These are phyloP conservation scores for Molossus molossus DNA, from an alignment of 2,797 vertebrate species.

Conservation along the genomic window DNA sequence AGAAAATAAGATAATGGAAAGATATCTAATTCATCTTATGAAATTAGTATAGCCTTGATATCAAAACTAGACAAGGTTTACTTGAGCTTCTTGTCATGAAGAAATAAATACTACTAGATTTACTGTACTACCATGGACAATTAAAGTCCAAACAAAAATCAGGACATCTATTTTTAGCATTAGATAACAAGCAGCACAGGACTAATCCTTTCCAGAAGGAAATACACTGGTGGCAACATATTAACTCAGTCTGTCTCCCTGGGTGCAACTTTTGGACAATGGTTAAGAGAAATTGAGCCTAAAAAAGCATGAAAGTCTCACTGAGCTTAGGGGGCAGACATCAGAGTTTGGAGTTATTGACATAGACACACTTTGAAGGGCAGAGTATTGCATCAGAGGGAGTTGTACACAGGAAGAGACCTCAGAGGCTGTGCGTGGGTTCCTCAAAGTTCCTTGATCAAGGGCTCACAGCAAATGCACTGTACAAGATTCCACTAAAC, in stretches of 20 bases:
- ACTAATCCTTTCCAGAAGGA: not conserved
- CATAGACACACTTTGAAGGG: not conserved
- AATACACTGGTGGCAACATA: not conserved
- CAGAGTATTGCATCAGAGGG: not conserved
- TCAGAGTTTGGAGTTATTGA: not conserved
- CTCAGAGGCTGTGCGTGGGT: not conserved
- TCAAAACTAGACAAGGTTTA: not conserved
- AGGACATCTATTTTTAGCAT: too few species aligned
- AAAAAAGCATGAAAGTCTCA: not conserved
- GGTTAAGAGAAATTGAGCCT: not conserved
- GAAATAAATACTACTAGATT: not conserved
- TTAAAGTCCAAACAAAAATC: not conserved
- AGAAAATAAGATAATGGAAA: not conserved
- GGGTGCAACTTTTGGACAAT: not conserved
- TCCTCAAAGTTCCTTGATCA: not conserved
- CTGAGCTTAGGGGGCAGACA: not conserved
- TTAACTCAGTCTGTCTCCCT: too few species aligned
- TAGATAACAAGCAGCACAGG: not conserved
- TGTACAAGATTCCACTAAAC: not conserved
- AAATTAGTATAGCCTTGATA: not conserved
- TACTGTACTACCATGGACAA: not conserved
- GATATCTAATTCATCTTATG: not conserved
- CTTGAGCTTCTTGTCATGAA: not conserved
- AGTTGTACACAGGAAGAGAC: not conserved
- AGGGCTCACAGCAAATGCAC: not conserved